Evolutionary conservation across 1,140 invertebrate species (phyloP).

Genomic region (Eciton burchellii): DNA sequence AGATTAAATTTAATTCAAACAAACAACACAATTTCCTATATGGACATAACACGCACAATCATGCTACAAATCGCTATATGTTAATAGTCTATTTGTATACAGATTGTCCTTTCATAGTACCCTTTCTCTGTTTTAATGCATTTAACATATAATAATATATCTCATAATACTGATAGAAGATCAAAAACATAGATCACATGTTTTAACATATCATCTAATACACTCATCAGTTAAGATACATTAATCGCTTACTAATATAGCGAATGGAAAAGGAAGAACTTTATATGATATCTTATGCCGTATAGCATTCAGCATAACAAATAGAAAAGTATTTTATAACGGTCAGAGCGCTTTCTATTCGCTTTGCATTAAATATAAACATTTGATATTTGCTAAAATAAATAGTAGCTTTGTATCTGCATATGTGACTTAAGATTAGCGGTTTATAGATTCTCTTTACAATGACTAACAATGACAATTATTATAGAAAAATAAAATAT

Average conservation of each 20-base stretch:
- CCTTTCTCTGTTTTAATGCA: constrained; percentile 48
- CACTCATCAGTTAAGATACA: constrained; percentile 23
- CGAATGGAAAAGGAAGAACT: constrained; percentile 53
- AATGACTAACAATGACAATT: constrained; percentile 63
- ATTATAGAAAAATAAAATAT: constrained; percentile 74
- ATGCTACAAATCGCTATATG: constrained; percentile 68
- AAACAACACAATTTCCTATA: constrained; percentile 55
- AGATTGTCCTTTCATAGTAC: constrained; percentile 72
- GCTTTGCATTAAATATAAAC: constrained; percentile 37
- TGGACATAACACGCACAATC: constrained; percentile 61
- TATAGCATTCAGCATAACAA: constrained; percentile 28
- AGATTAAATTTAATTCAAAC: constrained; percentile 39
- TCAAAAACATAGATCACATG: constrained; percentile 64
- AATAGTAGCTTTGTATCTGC: constrained; percentile 63
- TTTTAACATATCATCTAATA: constrained; percentile 44
- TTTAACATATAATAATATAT: constrained; percentile 52
- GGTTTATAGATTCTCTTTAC: constrained; percentile 64
- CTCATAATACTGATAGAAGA: constrained; percentile 20
- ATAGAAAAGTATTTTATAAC: constrained; percentile 11
- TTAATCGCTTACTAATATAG: neutral
- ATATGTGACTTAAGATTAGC: constrained; percentile 41
- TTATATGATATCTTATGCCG: constrained; percentile 21
- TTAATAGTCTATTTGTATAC: constrained; percentile 68
- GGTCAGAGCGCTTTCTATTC: neutral
- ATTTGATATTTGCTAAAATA: constrained; percentile 67